Conservation (phyloP, 2,113 vertebrate species). For the Pteropus alecto region DNA sequence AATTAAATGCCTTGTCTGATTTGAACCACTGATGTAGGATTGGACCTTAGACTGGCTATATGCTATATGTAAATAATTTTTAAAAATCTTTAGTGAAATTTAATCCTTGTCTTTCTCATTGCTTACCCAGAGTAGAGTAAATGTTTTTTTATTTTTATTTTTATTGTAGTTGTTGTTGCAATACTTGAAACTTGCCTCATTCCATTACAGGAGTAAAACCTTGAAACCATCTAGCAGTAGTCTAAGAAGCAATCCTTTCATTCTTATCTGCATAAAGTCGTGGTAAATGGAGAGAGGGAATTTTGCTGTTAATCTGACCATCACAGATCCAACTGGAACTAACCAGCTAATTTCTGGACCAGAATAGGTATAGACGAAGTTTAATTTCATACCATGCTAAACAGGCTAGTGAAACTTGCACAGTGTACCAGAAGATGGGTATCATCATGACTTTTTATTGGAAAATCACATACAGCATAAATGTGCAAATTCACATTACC, state of each 20-base stretch:
- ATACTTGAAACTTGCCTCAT: neutral
- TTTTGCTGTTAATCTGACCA: neutral
- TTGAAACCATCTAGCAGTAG: neutral
- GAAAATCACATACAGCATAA: neutral
- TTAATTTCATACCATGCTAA: neutral
- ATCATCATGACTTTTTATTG: neutral
- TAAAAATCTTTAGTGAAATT: neutral
- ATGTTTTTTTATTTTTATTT: neutral
- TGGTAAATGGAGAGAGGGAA: neutral
- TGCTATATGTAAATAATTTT: neutral
- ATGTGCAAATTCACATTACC: neutral
- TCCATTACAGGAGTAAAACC: neutral
- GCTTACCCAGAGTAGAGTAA: neutral
- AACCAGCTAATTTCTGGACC: constrained; percentile 31
- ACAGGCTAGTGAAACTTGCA: neutral
- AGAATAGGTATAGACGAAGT: constrained; percentile 22
- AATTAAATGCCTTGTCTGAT: constrained; percentile 21
- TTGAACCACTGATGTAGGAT: constrained; percentile 1
- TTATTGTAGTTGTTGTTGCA: neutral
- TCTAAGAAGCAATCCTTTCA: neutral
- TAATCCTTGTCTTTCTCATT: neutral
- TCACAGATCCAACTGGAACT: neutral
- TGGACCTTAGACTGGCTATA: neutral
- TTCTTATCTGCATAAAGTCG: neutral
- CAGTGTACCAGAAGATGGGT: neutral